Base-by-base conservation (phyloP, 2,113 vertebrate species). In the Campylorhamphus procurvoides region DNA sequence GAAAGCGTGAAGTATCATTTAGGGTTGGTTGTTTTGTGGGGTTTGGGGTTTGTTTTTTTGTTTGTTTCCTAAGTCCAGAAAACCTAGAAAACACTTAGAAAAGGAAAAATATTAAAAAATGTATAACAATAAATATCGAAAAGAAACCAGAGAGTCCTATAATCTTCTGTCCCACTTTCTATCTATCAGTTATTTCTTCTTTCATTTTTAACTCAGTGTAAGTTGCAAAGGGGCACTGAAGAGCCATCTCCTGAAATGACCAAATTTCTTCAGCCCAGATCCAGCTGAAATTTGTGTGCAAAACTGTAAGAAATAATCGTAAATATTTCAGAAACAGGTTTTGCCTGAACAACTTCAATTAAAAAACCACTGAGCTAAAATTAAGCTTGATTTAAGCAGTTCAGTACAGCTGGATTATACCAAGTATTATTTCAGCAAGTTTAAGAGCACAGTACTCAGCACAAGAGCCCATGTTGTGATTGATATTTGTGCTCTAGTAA, bases 71-170 rank as follows among this genome's bases (percentile, higher is more conserved):
- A 75, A 68, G 55, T 29, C 67, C 75, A 67, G 31, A 37, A 78
- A 82, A 84, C 6, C 44, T 78, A 86, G 60, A 82, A 91, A 93
- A 80, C 22, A 90, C 39, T 37, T 73, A 81, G 35, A 77, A 89
- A 90, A 68, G 24, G 28, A 84, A 82, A 95, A 84, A 87, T 37
- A 82, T 20, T 79, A 1, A 5, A 64, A 77, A 59, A 87, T 73
- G 49, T 3, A 9, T 25, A 75, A 47, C 12, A 91, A 42, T 40
- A 79, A 85, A 52, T 50, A 87, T 1, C 28, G 23, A 50, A 74
- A 88, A 76, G 18, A 59, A 69, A 58, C 8, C 33, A 35, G 42
- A 87, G 53, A 87, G 53, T 20, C 24, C 39, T 90, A 50, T 3
- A 64, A 49, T 24, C 11, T 76, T 50, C 46, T 77, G 60, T 28